phyloP scores from a whole-genome alignment of 2,113 vertebrate genomes.

The Ranitomeya imitator region DNA sequence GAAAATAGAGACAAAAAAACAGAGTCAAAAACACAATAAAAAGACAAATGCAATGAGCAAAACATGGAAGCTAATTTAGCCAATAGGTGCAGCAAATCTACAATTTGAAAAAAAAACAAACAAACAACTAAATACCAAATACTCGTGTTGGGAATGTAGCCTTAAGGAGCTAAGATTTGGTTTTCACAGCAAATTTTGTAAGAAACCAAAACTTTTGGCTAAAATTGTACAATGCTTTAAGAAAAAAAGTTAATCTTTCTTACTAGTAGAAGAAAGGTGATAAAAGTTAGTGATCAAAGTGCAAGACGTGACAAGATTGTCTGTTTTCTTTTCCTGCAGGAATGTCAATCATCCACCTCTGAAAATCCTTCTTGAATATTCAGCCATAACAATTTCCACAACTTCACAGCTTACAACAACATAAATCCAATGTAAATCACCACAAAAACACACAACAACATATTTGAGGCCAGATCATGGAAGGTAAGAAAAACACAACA shows the following conservation, averaged over 20 bases:
- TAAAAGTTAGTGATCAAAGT: conserved; percentile 33
- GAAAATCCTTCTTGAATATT: neutral
- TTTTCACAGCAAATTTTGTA: too few relatives aligned
- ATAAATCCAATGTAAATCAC: neutral
- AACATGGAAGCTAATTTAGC: too few relatives aligned
- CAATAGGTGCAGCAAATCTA: too few relatives aligned
- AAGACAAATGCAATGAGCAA: too few relatives aligned
- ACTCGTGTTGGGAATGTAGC: too few relatives aligned
- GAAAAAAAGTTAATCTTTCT: neutral
- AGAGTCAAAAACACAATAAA: too few relatives aligned
- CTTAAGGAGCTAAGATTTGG: too few relatives aligned
- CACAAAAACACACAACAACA: neutral
- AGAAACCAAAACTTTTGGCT: too few relatives aligned
- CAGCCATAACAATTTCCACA: conserved; percentile 31
- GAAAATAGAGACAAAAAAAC: too few relatives aligned
- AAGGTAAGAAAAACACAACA: neutral
- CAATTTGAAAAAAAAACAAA: too few relatives aligned
- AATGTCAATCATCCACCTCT: neutral
- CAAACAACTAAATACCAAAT: too few relatives aligned
- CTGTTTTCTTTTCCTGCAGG: neutral
- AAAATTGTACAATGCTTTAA: neutral
- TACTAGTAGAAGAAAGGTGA: neutral
- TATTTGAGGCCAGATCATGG: neutral
- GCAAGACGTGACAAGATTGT: conserved; percentile 33
- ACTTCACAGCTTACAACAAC: neutral